These are phyloP conservation scores for Nowickia ferox DNA, from an alignment of 2,888 invertebrate genomes.

Conservation along the genomic window DNA sequence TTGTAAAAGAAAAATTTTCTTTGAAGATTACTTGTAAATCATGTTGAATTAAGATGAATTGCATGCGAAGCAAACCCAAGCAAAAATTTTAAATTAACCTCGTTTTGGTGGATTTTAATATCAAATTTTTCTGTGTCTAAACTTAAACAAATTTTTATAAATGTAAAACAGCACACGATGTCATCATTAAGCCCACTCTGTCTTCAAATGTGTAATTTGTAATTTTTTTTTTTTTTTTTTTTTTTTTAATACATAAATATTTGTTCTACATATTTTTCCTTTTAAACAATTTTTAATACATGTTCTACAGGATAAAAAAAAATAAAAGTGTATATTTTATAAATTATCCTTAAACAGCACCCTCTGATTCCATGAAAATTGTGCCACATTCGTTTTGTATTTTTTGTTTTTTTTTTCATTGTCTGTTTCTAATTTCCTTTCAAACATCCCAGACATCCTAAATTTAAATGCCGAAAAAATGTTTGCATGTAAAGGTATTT, in stretches of 20 bases:
- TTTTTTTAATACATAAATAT: neutral
- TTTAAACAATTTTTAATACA: neutral
- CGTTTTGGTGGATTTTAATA: too few species aligned
- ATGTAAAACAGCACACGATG: too few species aligned
- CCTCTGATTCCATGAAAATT: conserved; percentile 5
- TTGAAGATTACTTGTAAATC: too few species aligned
- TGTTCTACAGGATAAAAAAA: neutral
- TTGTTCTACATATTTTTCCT: conserved; percentile 14
- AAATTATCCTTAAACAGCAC: conserved; percentile 13
- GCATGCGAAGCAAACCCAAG: too few species aligned
- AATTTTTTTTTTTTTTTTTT: neutral
- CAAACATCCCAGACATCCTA: conserved; percentile 1
- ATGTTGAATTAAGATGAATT: too few species aligned
- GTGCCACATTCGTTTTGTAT: conserved; percentile 1
- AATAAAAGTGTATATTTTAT: neutral
- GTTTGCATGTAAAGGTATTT: neutral
- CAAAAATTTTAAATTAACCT: too few species aligned
- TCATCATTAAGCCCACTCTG: neutral
- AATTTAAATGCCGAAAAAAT: conserved; percentile 5
- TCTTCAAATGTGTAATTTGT: neutral
- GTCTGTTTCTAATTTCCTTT: neutral
- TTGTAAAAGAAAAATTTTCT: too few species aligned
- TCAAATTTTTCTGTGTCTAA: too few species aligned
- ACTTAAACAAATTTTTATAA: too few species aligned
- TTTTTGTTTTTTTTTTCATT: neutral